Conservation (phyloP, 2,113 vertebrate species). For the Climacteris rufus region DNA sequence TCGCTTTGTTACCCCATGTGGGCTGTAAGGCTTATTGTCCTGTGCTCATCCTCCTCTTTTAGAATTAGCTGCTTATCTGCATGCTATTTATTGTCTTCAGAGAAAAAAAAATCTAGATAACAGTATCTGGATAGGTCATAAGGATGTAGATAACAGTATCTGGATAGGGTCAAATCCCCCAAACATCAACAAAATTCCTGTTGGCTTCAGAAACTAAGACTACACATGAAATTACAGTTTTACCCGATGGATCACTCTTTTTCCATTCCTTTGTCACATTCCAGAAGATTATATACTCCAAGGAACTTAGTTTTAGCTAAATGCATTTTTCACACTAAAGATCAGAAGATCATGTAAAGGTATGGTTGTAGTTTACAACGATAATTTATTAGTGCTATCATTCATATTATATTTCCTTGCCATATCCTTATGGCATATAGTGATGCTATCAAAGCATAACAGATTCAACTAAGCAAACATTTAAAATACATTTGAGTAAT, state of each 20-base stretch:
- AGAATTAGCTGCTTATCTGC: neutral
- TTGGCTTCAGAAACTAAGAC: neutral
- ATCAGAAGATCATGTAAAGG: neutral
- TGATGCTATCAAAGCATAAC: neutral
- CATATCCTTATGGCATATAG: neutral
- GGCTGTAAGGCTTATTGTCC: neutral
- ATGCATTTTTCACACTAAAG: neutral
- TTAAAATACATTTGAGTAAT: neutral
- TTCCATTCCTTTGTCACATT: neutral
- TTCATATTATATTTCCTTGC: neutral
- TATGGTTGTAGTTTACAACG: neutral
- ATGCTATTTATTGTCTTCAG: neutral
- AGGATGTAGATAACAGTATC: neutral
- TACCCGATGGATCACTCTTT: neutral
- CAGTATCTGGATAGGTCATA: neutral
- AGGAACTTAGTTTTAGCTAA: neutral
- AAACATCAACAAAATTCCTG: neutral
- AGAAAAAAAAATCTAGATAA: neutral
- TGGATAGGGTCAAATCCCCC: neutral
- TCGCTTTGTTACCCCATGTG: rapidly evolving
- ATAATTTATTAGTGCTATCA: neutral
- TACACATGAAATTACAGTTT: neutral
- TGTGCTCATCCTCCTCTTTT: neutral
- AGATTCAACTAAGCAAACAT: neutral
- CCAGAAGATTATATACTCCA: neutral